These are phyloP conservation scores for Parelbella ahira DNA, from an alignment of 2,888 invertebrate species.

Conservation along the genomic window DNA sequence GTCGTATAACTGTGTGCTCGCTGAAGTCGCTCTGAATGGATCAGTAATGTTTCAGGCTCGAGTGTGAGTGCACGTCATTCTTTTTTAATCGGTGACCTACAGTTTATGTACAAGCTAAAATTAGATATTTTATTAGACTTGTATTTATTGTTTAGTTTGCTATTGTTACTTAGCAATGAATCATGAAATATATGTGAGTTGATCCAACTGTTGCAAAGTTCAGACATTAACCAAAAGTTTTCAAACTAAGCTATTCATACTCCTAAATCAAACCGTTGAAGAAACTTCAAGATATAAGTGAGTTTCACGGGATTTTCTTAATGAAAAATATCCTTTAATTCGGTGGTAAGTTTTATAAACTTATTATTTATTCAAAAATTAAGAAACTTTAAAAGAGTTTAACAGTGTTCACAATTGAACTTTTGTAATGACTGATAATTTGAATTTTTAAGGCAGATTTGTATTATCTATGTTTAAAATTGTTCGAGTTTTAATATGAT, in stretches of 20 bases:
- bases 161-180: no score
- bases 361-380: neutral
- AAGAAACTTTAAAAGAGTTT: neutral
- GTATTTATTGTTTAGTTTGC: no score
- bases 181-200: neutral
- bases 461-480: no score
- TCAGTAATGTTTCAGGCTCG: constrained; percentile 60
- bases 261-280: constrained; percentile 12
- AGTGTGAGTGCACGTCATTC: constrained; percentile 46
- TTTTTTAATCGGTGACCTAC: constrained; percentile 1
- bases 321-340: constrained; percentile 5
- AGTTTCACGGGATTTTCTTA: neutral
- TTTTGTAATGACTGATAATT: no score
- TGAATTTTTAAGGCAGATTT: no score
- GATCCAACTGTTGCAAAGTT: constrained; percentile 22
- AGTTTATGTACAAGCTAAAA: constrained; percentile 2
- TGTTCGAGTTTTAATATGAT: no score
- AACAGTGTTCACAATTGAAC: neutral
- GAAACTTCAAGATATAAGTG: constrained; percentile 11
- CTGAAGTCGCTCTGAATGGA: constrained; percentile 28
- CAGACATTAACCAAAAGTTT: constrained; percentile 26
- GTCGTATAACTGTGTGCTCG: constrained; percentile 27
- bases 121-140: constrained; percentile 5
- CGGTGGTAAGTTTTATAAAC: constrained; percentile 16
- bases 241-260: constrained; percentile 13